Evolutionary conservation across 2,888 invertebrate genomes (phyloP), one percentile per base, ranked within the genome.

Genomic region (Agapostemon virescens): DNA sequence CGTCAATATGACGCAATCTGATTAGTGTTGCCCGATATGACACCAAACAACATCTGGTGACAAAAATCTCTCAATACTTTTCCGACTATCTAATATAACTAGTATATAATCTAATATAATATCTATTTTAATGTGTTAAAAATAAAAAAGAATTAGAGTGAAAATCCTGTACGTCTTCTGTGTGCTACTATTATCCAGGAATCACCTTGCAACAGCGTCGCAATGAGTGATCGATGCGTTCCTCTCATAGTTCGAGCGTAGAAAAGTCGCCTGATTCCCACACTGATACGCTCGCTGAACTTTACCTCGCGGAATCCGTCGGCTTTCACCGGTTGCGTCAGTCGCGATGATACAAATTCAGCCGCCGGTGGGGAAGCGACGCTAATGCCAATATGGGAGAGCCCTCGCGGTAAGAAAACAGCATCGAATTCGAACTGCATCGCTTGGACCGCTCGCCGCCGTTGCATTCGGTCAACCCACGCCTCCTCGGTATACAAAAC

Each of bases 251-350:
- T 49, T 74, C 69, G 67, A 69, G 77, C 68, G 84, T 77, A 86
- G 85, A 86, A 85, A 86, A 86, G 86, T 86, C 86, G 85, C 78
- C 79, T 82, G 86, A 86, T 86, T 86, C 86, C 83, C 86, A 86
- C 86, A 86, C 71, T 85, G 85, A 86, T 86, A 86, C 85, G 81
- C 86, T 77, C 76, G 79, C 71, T 86, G 86, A 86, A 86, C 86
- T 86, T 86, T 86, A 86, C 83, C 83, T 83, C 83, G 64, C 42
- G 82, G 87, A 84, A 86, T 86, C 84, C 84, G 76, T 77, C 74
- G 84, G 87, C 86, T 86, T 86, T 86, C 86, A 86, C 86, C 81
- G 77, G 82, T 86, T 86, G 86, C 86, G 82, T 86, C 86, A 86
- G 74, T 76, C 70, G 52, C 79, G 84, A 85, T 85, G 85, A 85